Percentiles rank a stretch among this genome's conserved stretches.
Evolutionary conservation across 35 echinoderm and acorn worm genomes (phyloP).

Genomic region (Diadema setosum): DNA sequence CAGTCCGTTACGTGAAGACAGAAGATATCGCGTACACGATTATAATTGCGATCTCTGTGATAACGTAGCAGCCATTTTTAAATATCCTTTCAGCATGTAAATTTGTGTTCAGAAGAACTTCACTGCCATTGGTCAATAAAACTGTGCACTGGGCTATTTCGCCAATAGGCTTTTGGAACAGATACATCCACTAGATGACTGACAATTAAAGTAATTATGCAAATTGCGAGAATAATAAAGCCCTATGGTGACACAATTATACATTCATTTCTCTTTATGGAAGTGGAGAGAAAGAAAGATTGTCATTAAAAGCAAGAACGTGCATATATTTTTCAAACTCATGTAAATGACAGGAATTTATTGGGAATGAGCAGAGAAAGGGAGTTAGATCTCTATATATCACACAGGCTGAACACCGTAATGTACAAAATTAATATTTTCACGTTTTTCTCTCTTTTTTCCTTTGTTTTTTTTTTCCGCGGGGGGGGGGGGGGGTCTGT

Average conservation of each 20-base stretch:
- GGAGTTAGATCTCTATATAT: background rate
- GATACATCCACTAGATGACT: constrained; percentile 3
- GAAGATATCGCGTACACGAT: background rate
- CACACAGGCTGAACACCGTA: background rate
- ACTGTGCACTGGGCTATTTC: background rate
- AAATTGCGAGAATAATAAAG: background rate
- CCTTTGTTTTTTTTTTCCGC: too few species aligned
- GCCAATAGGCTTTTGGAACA: constrained; percentile 20
- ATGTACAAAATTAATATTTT: too few species aligned
- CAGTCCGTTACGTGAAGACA: background rate
- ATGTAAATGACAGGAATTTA: too few species aligned
- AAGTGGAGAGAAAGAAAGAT: background rate
- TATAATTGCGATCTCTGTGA: background rate
- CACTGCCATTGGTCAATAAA: constrained; percentile 8
- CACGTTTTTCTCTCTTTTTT: too few species aligned
- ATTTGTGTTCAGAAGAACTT: constrained; percentile 2
- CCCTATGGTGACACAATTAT: background rate
- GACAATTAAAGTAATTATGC: constrained; percentile 27
- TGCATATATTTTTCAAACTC: background rate
- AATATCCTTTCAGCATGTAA: background rate
- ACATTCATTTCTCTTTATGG: background rate
- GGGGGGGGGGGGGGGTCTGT: too few species aligned
- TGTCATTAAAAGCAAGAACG: background rate
- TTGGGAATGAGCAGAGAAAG: background rate
- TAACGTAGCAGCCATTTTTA: constrained; percentile 14